A percentile compares a stretch with the other conserved stretches of the same genome.
Evolutionary conservation across 2,113 vertebrate species (phyloP).

Genomic region (Conger conger): DNA sequence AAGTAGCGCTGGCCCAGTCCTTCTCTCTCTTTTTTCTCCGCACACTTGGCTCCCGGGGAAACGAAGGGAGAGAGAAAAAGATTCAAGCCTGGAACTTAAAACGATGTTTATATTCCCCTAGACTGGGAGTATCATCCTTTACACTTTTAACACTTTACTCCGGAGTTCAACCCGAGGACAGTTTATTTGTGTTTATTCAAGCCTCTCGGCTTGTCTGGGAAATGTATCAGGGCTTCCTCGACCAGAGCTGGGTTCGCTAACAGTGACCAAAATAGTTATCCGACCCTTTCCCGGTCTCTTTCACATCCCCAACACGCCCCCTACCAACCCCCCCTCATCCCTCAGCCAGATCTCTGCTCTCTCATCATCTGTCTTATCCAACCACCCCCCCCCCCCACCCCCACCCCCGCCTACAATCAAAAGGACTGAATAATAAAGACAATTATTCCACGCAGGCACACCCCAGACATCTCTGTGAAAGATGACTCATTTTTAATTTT

Average conservation of each 20-base stretch:
- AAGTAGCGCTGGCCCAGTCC: not conserved
- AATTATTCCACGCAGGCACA: slow-evolving; percentile 3
- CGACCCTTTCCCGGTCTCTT: not conserved
- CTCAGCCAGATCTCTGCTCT: not conserved
- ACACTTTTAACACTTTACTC: slow-evolving; percentile 30
- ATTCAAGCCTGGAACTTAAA: slow-evolving; percentile 37
- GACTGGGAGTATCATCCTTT: slow-evolving; percentile 30
- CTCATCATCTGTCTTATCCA: not conserved
- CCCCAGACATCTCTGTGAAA: slow-evolving; percentile 31
- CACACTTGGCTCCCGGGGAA: slow-evolving; percentile 30
- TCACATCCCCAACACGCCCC: too few relatives aligned
- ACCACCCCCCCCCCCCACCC: not conserved
- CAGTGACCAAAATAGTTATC: not conserved
- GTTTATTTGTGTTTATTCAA: slow-evolving; percentile 40
- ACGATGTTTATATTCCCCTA: slow-evolving; percentile 38
- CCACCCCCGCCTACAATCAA: not conserved
- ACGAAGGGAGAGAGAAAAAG: not conserved
- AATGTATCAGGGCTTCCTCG: slow-evolving; percentile 18
- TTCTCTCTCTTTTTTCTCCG: not conserved
- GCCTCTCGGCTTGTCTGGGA: not conserved
- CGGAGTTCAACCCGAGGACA: slow-evolving; percentile 41
- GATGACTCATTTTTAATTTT: too few relatives aligned
- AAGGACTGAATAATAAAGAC: not conserved
- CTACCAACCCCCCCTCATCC: too few relatives aligned
- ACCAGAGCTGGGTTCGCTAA: not conserved